Evolutionary conservation across 2,888 invertebrate species (phyloP).

Genomic region (Erebia aethiops): DNA sequence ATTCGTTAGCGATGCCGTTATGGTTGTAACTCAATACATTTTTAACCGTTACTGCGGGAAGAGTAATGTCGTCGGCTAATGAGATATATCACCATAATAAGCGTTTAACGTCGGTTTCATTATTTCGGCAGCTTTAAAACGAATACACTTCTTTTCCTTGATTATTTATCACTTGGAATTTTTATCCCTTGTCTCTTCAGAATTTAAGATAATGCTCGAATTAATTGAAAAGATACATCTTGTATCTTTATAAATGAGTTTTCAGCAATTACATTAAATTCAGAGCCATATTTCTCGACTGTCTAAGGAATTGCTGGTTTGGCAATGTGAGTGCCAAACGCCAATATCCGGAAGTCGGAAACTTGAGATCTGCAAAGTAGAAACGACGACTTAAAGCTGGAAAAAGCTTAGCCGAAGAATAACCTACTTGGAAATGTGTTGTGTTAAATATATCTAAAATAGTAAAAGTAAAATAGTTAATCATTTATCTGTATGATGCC

Average conservation of each 20-base stretch:
- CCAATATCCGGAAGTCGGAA: conserved; percentile 3
- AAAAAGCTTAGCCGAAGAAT: background rate
- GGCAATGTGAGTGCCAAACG: conserved; percentile 6
- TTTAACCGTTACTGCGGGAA: conserved; percentile 14
- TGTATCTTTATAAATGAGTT: background rate
- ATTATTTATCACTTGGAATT: conserved; percentile 9
- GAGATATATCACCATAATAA: conserved; percentile 21
- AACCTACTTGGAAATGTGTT: too few relatives aligned
- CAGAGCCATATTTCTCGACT: background rate
- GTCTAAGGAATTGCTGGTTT: background rate
- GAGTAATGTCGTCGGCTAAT: conserved; percentile 17
- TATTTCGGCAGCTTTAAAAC: conserved; percentile 10
- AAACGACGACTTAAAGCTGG: background rate
- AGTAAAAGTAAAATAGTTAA: too few relatives aligned
- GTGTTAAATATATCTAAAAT: too few relatives aligned
- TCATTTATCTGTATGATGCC: too few relatives aligned
- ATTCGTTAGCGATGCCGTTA: conserved; percentile 25
- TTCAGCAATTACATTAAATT: background rate
- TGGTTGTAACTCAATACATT: conserved; percentile 19
- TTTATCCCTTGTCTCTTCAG: background rate
- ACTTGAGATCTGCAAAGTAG: background rate
- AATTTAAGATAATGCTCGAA: background rate
- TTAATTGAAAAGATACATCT: background rate
- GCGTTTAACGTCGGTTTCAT: conserved; percentile 19
- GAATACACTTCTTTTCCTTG: background rate